Evolutionary conservation across 1,140 invertebrate genomes (phyloP), one percentile per base, ranked within the genome.

Genomic region (Samia ricini): DNA sequence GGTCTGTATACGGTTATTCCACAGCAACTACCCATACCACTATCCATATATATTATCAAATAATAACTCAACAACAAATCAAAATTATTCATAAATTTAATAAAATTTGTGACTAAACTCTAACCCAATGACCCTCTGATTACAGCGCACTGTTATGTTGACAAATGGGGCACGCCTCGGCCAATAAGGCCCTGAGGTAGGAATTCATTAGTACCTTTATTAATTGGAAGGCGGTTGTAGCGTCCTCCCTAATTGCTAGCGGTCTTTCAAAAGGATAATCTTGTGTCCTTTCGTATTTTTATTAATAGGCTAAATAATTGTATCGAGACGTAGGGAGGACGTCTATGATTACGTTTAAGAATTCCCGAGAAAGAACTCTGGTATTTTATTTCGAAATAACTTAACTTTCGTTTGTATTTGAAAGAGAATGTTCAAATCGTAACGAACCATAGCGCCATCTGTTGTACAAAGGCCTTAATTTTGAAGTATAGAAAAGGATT

Each of bases 131-230:
- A 66, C 33, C 59, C 65, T 54, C 63, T 72, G 68, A 71, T 83
- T 79, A 82, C 75, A 76, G 61, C 69, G 69, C 69, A 42, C 33
- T 42, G 72, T 70, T 68, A 63, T 63, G 67, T 72, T 81, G 73
- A 88, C 77, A 84, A 88, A 85, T 84, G 76, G 78, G 75, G 59
- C 64, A 74, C 77, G 76, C 80, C 81, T 75, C 64, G 61, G 20
- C 23, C 58, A 61, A 57, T 21, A 42, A 62, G 51, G 55, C 61
- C 72, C 71, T 61, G 51, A 67, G 75, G 72, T 64, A 69, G 56
- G 56, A 74, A 79, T 79, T 77, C 74, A 82, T 83, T 80, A 84
- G 61, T 63, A 58, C 66, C 54, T 71, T 76, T 81, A 87, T 79
- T 83, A 87, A 85, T 86, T 83, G 75, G 58, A 56, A 73, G 76